Base-by-base conservation (phyloP, 2,113 vertebrate genomes). In the Carassius auratus region DNA sequence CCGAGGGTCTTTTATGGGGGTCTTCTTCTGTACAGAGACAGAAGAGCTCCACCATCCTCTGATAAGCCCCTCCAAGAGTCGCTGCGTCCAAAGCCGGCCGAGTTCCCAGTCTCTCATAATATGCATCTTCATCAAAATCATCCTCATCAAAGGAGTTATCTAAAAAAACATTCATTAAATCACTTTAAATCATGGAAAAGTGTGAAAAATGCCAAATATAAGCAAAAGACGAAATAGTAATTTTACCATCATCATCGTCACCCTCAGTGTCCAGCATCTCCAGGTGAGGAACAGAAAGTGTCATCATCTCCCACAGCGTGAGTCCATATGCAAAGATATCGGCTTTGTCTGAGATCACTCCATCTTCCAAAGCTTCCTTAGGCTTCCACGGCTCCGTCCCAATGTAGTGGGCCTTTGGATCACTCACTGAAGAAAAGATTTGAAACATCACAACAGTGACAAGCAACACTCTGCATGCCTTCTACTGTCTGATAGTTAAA, bases 291-390 rank as follows among this genome's bases (percentile, higher is more conserved):
- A 97, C 94, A 0, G 93, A 93, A 83, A 99, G 93, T 0, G 96
- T 96, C 96, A 99, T 97, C 98, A 99, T 99, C 89, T 99, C 98
- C 98, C 98, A 98, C 64, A 99, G 92, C 0, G 97, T 99, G 89
- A 99, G 94, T n/a, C 98, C 98, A 26, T 95, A 98, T 2, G 98
- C 93, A 69, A 96, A 99, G 89, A 99, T 94, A 88, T 99, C 97
- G 0, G 97, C 92, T 92, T 96, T 98, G 91, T 98, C 96, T 0
- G 96, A 97, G 91, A 99, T 97, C 30, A 95, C n/a, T 0, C 96
- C 96, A 0, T 90, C 90, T 2, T 96, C 45, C 45, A 48, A 48
- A 48, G 45, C 45, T 48, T 48, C 97, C 81, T 95, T 97, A 0
- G 98, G 96, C 42, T 95, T 98, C 98, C 98, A 99, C 0, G 97